These are phyloP conservation scores for Trachelus iudaicus DNA, from an alignment of 2,888 invertebrate species.

Conservation along the genomic window DNA sequence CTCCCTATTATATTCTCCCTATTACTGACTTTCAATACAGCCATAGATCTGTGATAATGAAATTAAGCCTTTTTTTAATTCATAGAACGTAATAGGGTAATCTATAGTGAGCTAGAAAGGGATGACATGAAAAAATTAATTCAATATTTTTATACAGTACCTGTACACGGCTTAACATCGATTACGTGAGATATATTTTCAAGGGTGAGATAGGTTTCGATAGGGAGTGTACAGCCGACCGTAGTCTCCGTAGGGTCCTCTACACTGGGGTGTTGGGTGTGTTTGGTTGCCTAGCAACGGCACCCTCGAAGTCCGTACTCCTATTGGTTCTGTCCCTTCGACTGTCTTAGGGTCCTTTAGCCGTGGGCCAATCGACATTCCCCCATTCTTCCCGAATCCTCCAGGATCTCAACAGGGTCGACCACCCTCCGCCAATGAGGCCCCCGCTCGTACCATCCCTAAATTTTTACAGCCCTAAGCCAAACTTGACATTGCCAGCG, in stretches of 20 bases:
- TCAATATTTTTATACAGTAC: neutral
- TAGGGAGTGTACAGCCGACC: constrained; percentile 40
- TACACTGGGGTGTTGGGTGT: constrained; percentile 53
- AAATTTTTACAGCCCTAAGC: neutral
- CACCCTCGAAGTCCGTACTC: constrained; percentile 55
- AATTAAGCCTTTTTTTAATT: too few species aligned
- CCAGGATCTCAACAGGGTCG: neutral
- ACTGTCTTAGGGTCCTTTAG: constrained; percentile 21
- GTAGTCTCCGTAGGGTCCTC: constrained; percentile 42
- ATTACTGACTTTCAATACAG: neutral
- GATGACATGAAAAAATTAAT: neutral
- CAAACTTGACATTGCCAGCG: constrained; percentile 5
- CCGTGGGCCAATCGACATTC: constrained; percentile 1
- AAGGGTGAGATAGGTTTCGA: constrained; percentile 43
- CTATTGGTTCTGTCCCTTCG: constrained; percentile 54
- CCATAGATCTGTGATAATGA: too few species aligned
- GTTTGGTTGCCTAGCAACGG: constrained; percentile 64
- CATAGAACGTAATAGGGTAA: neutral
- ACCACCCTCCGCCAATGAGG: constrained; percentile 11
- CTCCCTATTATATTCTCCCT: too few species aligned
- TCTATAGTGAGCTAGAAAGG: neutral
- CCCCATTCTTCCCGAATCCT: constrained; percentile 3
- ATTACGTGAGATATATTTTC: constrained; percentile 9
- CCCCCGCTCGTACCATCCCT: constrained; percentile 12
- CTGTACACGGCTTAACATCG: neutral